Evolutionary conservation across 35 echinoderm and acorn worm species (phyloP).

Genomic region (Patiria miniata): DNA sequence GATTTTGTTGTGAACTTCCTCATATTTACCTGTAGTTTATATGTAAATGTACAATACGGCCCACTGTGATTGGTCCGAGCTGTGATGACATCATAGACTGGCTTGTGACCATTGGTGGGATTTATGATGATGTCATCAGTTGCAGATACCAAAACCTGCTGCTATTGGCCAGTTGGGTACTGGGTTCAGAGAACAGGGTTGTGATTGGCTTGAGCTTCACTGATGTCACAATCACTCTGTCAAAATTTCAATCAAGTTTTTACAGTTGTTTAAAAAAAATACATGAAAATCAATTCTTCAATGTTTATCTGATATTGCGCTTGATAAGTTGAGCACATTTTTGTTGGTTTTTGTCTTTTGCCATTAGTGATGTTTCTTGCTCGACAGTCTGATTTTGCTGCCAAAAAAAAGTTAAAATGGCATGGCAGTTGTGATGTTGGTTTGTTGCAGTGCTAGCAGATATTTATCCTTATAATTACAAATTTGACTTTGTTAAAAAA

Average conservation of each 20-base stretch:
- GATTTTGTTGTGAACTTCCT: not conserved
- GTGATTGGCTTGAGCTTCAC: not conserved
- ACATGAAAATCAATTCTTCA: too few relatives aligned
- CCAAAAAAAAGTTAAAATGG: too few relatives aligned
- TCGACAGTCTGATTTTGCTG: too few relatives aligned
- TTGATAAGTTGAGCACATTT: too few relatives aligned
- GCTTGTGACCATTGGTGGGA: not conserved
- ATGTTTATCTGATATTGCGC: too few relatives aligned
- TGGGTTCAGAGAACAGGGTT: not conserved
- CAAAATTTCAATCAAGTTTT: too few relatives aligned
- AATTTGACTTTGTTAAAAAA: not conserved
- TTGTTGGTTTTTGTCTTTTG: too few relatives aligned
- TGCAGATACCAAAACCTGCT: not conserved
- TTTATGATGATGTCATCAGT: slow-evolving; percentile 2
- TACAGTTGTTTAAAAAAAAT: too few relatives aligned
- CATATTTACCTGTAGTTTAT: not conserved
- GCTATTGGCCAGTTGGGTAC: not conserved
- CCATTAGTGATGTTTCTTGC: too few relatives aligned
- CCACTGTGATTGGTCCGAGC: not conserved
- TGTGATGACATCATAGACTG: not conserved
- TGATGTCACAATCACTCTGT: not conserved
- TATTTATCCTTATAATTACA: not conserved
- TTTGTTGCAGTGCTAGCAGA: not conserved
- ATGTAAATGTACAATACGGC: not conserved
- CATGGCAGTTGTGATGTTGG: not conserved